These are phyloP conservation scores for Deroplatys truncata DNA, from an alignment of 2,888 invertebrate species.

Conservation along the genomic window DNA sequence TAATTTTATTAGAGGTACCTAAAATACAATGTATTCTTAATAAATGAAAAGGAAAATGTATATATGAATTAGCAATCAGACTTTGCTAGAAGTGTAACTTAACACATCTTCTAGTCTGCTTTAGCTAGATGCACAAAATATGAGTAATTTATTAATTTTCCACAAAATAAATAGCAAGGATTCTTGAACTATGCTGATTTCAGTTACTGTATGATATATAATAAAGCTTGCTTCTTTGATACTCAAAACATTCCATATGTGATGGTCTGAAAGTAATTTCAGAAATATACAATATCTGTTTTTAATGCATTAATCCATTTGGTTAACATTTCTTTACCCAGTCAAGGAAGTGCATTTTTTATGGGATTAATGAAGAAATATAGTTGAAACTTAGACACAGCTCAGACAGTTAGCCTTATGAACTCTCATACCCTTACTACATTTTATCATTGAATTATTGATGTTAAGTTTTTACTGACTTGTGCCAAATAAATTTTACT, in stretches of 20 bases:
- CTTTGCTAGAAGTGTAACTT: neutral
- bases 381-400: neutral
- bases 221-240: neutral
- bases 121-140: neutral
- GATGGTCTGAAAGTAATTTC: neutral
- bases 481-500: constrained; percentile 11
- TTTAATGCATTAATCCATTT: neutral
- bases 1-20: neutral
- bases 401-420: neutral
- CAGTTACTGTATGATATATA: neutral
- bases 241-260: neutral
- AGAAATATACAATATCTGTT: neutral
- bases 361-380: neutral
- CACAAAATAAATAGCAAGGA: neutral
- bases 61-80: neutral
- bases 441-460: neutral
- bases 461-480: neutral
- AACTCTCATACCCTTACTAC: neutral
- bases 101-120: neutral
- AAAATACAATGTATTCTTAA: neutral
- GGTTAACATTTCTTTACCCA: neutral
- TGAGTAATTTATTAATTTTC: neutral
- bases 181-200: neutral
- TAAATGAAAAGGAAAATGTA: neutral
- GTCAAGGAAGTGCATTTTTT: neutral